A percentile compares a stretch with the other conserved stretches of the same genome.
Evolutionary conservation across 2,113 vertebrate species (phyloP).

Genomic region (Sitta europaea): DNA sequence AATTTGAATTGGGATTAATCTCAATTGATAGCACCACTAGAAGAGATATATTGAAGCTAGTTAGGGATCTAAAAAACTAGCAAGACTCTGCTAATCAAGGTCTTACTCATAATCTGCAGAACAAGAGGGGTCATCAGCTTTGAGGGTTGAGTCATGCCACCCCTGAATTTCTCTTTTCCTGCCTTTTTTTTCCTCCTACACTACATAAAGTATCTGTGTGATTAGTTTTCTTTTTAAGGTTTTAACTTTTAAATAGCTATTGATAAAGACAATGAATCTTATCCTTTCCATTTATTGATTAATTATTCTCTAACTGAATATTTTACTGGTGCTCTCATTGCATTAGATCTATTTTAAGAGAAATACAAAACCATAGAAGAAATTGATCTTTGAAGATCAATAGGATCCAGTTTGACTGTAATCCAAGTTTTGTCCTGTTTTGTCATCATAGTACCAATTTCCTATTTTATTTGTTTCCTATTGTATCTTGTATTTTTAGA

Average conservation of each 20-base stretch:
- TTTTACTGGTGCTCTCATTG: not conserved
- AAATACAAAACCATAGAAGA: not conserved
- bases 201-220: not conserved
- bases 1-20: not conserved
- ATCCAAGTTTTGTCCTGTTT: not conserved
- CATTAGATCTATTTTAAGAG: not conserved
- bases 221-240: not conserved
- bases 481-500: not conserved
- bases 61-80: not conserved
- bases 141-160: not conserved
- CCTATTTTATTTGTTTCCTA: not conserved
- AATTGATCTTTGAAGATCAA: not conserved
- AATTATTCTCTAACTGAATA: not conserved
- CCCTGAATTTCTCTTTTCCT: not conserved
- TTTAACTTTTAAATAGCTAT: not conserved
- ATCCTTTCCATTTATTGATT: not conserved
- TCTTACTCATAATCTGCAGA: not conserved
- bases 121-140: not conserved
- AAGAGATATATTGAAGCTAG: not conserved
- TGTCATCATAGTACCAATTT: not conserved
- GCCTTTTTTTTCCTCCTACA: not conserved
- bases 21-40: not conserved
- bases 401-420: not conserved
- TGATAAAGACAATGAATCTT: not conserved
- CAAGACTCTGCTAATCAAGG: not conserved